Base-by-base conservation (phyloP, 2,797 vertebrate genomes). In the Ibycter americanus region DNA sequence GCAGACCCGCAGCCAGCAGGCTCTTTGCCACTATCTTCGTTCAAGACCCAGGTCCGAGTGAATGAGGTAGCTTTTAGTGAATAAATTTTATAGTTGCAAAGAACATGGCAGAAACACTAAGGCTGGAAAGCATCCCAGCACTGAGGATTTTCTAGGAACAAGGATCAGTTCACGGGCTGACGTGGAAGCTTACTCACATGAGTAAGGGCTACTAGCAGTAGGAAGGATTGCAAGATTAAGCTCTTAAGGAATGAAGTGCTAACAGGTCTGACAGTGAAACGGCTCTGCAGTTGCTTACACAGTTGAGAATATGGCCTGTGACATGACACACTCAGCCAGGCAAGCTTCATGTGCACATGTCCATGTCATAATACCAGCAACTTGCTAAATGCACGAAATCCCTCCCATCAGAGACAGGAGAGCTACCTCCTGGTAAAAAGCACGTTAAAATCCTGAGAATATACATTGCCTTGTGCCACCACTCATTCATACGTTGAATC, bases 141-240 rank as follows among this genome's bases (percentile, higher is more conserved):
- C 32, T 1, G 32, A 78, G 54, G 62, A 54, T 65, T 84, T 90
- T 84, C 80, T 66, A 77, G 81, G 46, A 94, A 40, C 27, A 62
- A 68, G 52, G n/a, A 86, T 73, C 73, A 91, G 77, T 56, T 93
- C 78, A 81, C 0, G 34, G 86, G 63, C 47, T 68, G 88, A 93
- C 88, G 62, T 16, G 52, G 79, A 78, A 90, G 77, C 55, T 90
- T 81, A 49, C 83, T 93, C 85, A n/a, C n/a, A 15, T 9, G 84
- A 91, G 91, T 86, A 80, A 86, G 72, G 65, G 70, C 59, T 78
- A 49, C 82, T 26, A 80, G 47, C 25, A 26, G 84, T 26, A 83
- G 90, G 85, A 94, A 70, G 68, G 68, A 76, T 32, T 85, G 93
- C 82, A 76, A 83, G 91, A 91, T 86, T 67, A 91, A 90, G 40